Evolutionary conservation across 2,888 invertebrate genomes (phyloP).

Genomic region (Leptopilina myrica): DNA sequence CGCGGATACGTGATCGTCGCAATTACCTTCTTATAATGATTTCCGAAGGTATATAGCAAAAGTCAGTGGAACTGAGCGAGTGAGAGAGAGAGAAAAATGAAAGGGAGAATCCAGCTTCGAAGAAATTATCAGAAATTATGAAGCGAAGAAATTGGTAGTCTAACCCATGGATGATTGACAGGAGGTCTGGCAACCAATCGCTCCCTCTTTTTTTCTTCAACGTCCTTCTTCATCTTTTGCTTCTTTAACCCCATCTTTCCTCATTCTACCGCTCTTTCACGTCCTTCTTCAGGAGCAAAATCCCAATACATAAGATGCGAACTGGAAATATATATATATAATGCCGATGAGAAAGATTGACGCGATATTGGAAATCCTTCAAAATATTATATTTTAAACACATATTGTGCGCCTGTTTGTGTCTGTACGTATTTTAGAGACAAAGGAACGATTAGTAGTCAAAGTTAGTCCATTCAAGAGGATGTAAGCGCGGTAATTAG

Average conservation of each 20-base stretch:
- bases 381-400: not conserved
- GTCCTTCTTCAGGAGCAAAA: conserved; percentile 63
- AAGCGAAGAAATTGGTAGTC: conserved; percentile 76
- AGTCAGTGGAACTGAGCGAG: conserved; percentile 46
- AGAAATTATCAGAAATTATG: conserved; percentile 76
- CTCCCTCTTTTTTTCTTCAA: conserved; percentile 55
- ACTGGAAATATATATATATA: conserved; percentile 64
- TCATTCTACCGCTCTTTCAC: conserved; percentile 43
- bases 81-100: conserved; percentile 43
- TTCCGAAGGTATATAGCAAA: conserved; percentile 60
- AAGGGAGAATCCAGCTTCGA: conserved; percentile 59
- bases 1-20: conserved; percentile 74
- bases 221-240: conserved; percentile 41
- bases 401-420: too few relatives aligned
- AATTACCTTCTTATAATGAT: conserved; percentile 76
- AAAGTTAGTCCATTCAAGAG: conserved; percentile 36
- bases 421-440: not conserved
- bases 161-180: conserved; percentile 76
- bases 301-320: conserved; percentile 71
- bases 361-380: conserved; percentile 28
- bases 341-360: conserved; percentile 52
- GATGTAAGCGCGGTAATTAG: conserved; percentile 37
- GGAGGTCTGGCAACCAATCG: conserved; percentile 64
- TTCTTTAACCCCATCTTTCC: conserved; percentile 42
- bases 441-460: conserved; percentile 41